Evolutionary conservation across 2,797 vertebrate genomes (phyloP).

Genomic region (Orestias chungarensis): DNA sequence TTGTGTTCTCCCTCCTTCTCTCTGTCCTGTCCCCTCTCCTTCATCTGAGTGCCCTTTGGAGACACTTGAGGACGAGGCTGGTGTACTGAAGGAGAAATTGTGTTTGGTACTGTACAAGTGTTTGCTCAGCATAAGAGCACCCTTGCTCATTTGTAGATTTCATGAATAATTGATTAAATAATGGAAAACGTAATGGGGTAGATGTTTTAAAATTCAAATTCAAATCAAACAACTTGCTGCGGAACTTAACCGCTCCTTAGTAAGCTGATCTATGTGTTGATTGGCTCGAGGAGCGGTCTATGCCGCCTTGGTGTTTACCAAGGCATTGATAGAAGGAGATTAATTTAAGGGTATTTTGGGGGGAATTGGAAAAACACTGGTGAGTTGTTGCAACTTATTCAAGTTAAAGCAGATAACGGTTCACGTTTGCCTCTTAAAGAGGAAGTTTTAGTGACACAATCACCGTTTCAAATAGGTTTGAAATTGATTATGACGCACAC

Average conservation of each 20-base stretch:
- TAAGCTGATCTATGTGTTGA: slow-evolving; percentile 64
- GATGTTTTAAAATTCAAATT: slow-evolving; percentile 85
- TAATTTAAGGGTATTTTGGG: slow-evolving; percentile 58
- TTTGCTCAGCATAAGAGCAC: slow-evolving; percentile 69
- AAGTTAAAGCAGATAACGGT: slow-evolving; percentile 22
- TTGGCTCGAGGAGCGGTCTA: slow-evolving; percentile 59
- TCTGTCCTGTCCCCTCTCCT: slow-evolving; percentile 20
- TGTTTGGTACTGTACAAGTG: slow-evolving; percentile 67
- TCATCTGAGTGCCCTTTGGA: slow-evolving; percentile 67
- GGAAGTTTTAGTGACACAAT: slow-evolving; percentile 18
- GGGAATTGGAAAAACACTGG: slow-evolving; percentile 44
- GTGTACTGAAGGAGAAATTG: slow-evolving; percentile 55
- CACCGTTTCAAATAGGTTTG: slow-evolving; percentile 23
- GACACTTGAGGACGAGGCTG: slow-evolving; percentile 64
- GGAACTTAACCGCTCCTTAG: slow-evolving; percentile 53
- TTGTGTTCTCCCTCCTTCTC: slow-evolving; percentile 43
- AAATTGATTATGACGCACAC: slow-evolving; percentile 25
- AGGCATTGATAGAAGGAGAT: slow-evolving; percentile 56
- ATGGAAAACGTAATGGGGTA: slow-evolving; percentile 82
- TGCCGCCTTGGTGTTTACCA: slow-evolving; percentile 43
- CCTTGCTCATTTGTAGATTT: slow-evolving; percentile 69
- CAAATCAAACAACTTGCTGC: slow-evolving; percentile 79
- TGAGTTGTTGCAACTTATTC: slow-evolving; percentile 37
- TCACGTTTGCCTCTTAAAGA: slow-evolving; percentile 32
- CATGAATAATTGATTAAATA: slow-evolving; percentile 87